Base-by-base conservation (phyloP, 2,888 invertebrate species). In the Eupeodes latifasciatus region DNA sequence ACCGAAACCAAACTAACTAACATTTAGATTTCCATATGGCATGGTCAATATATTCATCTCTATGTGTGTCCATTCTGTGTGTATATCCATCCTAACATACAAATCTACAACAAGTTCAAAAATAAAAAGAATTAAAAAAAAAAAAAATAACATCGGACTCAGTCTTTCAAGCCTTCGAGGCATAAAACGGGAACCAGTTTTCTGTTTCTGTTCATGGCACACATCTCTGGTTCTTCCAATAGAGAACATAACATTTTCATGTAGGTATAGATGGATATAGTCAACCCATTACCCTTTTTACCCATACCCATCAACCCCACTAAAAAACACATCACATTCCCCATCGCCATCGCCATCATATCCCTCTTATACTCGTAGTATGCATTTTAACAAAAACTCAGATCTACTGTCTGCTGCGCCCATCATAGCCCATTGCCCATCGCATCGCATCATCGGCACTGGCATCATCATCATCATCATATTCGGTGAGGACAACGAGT, bases 121-220 rank as follows among this genome's bases (percentile, higher is more conserved):
- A 62, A 49, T 34, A 49, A 7, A 12, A 1, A 61, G 47, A 34
- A 27, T n/a, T 19, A 12, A 64, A 14, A 76, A 69, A 61, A 59
- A 36, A n/a, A 61, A 66, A 67, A 51, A 72, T 49, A 72, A 80
- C 80, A 80, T 76, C 72, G 53, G 80, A 87, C 67, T 80, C 84
- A 80, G 87, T 84, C 77, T 87, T 87, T 87, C 84, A 44, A 83
- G 87, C 87, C 87, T 84, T 61, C 80, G 16, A 81, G 87, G 84
- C 87, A 87, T 80, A 80, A 77, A 87, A 84, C 76, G 75, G 83
- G 86, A 59, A 83, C 83, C 67, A 71, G 59, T 14, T 72, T 71
- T 83, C 83, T 83, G 86, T 72, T 71, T 83, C 83, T 83, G 86
- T 83, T 64, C 72, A 83, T 80, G 83, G 76, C 87, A 80, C 83